Evolutionary conservation across 2,888 invertebrate species (phyloP).

Genomic region (Ashinkailepas kermadecensis): DNA sequence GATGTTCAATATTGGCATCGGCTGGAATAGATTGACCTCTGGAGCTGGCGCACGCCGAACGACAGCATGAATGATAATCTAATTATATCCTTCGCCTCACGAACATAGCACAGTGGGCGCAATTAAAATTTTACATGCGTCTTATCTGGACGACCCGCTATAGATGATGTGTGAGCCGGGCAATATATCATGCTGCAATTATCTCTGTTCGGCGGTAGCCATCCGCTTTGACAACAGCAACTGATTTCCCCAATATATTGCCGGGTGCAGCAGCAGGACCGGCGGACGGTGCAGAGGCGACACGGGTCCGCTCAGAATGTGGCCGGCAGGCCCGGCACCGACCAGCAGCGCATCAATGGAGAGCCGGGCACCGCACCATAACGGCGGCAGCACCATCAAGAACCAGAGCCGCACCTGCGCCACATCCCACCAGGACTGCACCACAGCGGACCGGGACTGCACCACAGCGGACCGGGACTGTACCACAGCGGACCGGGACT

Average conservation of each 20-base stretch:
- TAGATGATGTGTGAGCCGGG: not conserved
- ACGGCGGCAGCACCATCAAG: too few relatives aligned
- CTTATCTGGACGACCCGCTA: not conserved
- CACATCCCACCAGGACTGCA: too few relatives aligned
- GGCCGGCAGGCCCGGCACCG: too few relatives aligned
- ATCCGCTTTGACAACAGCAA: not conserved
- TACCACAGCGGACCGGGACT: too few relatives aligned
- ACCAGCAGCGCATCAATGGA: too few relatives aligned
- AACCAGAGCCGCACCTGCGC: too few relatives aligned
- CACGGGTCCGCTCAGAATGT: too few relatives aligned
- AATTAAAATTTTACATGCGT: not conserved
- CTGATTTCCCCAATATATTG: slow-evolving; percentile 1
- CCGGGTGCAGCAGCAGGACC: not conserved
- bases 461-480: too few relatives aligned
- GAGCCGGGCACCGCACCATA: too few relatives aligned
- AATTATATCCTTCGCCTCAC: not conserved
- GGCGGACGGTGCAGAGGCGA: not conserved
- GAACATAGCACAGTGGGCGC: not conserved
- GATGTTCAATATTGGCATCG: not conserved
- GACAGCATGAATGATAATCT: slow-evolving; percentile 12
- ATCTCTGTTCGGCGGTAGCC: not conserved
- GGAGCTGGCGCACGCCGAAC: not conserved
- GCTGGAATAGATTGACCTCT: too few relatives aligned
- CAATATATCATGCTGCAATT: slow-evolving; percentile 7
- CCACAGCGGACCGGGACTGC: too few relatives aligned